Evolutionary conservation across 2,888 invertebrate species (phyloP).

Genomic region (Poecilobothrus nobilitatus): DNA sequence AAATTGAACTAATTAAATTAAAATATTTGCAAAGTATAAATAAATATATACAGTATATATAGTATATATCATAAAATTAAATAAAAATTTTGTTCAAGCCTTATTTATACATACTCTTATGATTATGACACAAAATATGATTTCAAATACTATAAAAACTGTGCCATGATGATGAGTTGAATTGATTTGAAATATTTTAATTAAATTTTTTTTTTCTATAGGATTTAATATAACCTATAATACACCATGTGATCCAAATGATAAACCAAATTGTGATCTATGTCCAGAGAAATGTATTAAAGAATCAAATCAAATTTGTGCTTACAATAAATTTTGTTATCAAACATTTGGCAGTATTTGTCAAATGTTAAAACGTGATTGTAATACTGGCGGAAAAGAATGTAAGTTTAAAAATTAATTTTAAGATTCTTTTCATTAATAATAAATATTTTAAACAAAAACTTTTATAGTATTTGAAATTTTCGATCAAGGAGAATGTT

Average conservation of each 20-base stretch:
- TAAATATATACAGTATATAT: too few relatives aligned
- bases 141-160: too few relatives aligned
- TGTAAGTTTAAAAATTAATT: not conserved
- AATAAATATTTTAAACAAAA: not conserved
- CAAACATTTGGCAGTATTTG: not conserved
- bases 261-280: not conserved
- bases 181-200: too few relatives aligned
- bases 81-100: too few relatives aligned
- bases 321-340: not conserved
- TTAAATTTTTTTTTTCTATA: not conserved
- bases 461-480: not conserved
- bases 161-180: too few relatives aligned
- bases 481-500: not conserved
- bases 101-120: too few relatives aligned
- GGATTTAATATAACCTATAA: not conserved
- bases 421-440: not conserved
- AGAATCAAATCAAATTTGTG: not conserved
- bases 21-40: too few relatives aligned
- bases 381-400: not conserved
- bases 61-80: too few relatives aligned
- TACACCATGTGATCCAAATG: not conserved
- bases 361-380: not conserved
- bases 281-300: not conserved
- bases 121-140: too few relatives aligned
- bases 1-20: too few relatives aligned